Percentiles rank a stretch among this genome's conserved stretches.
These are phyloP conservation scores for Cottus gobio DNA, from an alignment of 2,113 vertebrate genomes.

Conservation along the genomic window DNA sequence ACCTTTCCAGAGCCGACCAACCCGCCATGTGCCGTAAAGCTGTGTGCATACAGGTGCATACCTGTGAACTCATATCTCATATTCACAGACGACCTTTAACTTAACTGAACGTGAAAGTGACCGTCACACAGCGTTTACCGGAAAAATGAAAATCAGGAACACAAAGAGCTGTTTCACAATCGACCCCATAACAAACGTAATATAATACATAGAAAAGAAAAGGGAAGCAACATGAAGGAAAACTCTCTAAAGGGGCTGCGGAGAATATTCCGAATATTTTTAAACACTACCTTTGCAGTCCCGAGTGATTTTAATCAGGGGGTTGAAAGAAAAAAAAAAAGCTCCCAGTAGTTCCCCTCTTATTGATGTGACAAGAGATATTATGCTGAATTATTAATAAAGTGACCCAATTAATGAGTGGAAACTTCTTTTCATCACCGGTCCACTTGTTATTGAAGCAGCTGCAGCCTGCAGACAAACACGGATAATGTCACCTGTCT, in stretches of 20 bases:
- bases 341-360: not conserved
- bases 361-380: constrained; percentile 29
- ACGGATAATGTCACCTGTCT: not conserved
- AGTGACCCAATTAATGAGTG: constrained; percentile 44
- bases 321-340: not conserved
- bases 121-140: not conserved
- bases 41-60: too few species aligned
- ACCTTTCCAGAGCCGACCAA: not conserved
- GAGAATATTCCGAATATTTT: not conserved
- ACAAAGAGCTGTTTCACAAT: not conserved
- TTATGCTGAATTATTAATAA: constrained; percentile 58
- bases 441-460: constrained; percentile 30
- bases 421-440: constrained; percentile 21
- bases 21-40: not conserved
- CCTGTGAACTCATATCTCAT: too few species aligned
- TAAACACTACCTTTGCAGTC: not conserved
- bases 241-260: not conserved
- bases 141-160: not conserved
- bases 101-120: not conserved
- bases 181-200: not conserved
- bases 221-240: not conserved
- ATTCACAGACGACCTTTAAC: too few species aligned
- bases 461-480: not conserved
- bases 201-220: not conserved
- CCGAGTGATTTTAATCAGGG: not conserved